Base-by-base conservation (phyloP, 2,888 invertebrate genomes). In the Eutolmus rufibarbis region DNA sequence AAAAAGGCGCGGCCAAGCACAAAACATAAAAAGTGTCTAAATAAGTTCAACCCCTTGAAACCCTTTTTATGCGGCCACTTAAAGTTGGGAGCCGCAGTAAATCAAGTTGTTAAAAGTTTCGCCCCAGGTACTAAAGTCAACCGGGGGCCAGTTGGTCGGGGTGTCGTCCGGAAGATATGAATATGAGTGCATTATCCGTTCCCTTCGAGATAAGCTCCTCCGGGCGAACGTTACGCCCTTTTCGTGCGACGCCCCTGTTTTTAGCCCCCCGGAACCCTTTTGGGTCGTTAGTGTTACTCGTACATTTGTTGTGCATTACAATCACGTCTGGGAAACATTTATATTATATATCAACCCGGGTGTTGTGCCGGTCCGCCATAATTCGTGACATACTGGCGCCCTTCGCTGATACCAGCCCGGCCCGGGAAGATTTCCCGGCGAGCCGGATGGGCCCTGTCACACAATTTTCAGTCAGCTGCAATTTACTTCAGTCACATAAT, bases 61-160 rank as follows among this genome's bases (percentile, higher is more conserved):
- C 76, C 31, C 23, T 81, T 51, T 51, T 28, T 56, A 51, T 56
- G 81, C n/a, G 51, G 34, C 34, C 34, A 51, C 56, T 81, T 56
- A 14, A 81, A 51, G 40, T 40, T 81, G 28, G 16, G 31, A 81
- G 34, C 34, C 43, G 56, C 81, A 81, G 56, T 81, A 81, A 51
- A 51, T 81, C 81, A 81, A 81, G 81, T 81, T 81, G 81, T 46
- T 81, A 81, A 81, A 81, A 56, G 51, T 81, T 81, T 46, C 16
- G 51, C 56, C 28, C 51, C 81, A 81, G 81, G 81, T 81, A 81
- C 51, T 81, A 81, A 81, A 81, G 51, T 56, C 46, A 81, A 78
- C n/a, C 19, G n/a, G 37, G 37, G 23, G 78, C 23, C 23, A 78
- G 66, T 66, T 40, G 78, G 19, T 1, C 19, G 19, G 66, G 40